Evolutionary conservation across 2,113 vertebrate species (phyloP), one percentile per base, ranked within the genome.

Genomic region (Ardeotis arabs): DNA sequence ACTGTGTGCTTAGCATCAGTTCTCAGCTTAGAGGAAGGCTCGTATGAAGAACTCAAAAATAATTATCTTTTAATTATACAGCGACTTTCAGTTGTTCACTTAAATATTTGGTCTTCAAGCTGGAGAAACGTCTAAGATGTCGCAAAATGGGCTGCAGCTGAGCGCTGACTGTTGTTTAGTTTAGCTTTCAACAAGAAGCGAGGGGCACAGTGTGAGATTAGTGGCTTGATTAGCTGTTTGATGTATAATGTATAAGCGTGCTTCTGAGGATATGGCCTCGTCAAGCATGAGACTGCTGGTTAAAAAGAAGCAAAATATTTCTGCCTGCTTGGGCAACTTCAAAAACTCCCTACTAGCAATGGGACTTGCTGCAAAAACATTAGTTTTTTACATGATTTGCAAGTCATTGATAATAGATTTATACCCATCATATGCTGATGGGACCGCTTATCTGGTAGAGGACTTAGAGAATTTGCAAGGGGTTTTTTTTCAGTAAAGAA

Each of bases 131-230:
- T 74, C 72, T 75, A 35, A 66, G 89, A 33, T 1, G 9, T 27
- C 5, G 2, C 44, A 33, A 69, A 39, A 86, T 17, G 22, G 80
- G 78, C 79, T 63, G 79, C 88, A 97, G 72, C 55, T 91, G 86
- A 94, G 81, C 74, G 80, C 84, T 69, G 10, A 7, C 25, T 55
- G 55, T 44, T 94, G 78, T 92, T 97, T 83, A 64, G 92, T 49
- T 93, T 72, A 67, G 66, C 66, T 90, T 93, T 92, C 35, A 10
- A 21, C 45, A 39, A 80, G 84, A 96, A 95, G 63, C 31, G 14
- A 84, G 39, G 67, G 68, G 20, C 93, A n/a, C 73, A 58, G 73
- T 10, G 23, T 72, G 68, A 77, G 75, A 60, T 47, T 31, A 56
- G 41, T 12, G 20, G 31, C 85, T 84, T 75, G 82, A 93, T 93